Evolutionary conservation across 2,797 vertebrate genomes (phyloP), one percentile per base, ranked within the genome.

Genomic region (Telmatherina bonti): DNA sequence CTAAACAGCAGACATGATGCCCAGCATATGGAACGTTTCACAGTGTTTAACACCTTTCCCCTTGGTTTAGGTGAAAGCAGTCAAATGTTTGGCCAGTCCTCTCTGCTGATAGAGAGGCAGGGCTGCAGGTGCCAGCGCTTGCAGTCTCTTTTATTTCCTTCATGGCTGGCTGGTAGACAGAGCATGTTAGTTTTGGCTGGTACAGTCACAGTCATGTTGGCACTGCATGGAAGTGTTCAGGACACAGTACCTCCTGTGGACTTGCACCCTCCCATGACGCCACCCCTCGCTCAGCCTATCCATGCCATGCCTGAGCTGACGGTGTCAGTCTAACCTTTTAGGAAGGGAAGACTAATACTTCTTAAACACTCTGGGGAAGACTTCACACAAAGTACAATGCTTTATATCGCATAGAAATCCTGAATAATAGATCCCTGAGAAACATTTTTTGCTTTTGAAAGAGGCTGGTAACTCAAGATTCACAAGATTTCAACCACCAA

Each of bases 161-260:
- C 68, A 85, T 27, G 72, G 72, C 66, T 67, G 73, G 68, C 83
- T 79, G 84, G 71, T 78, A 86, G 81, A 87, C 74, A 7, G 35
- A 59, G 64, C 67, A 62, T 91, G 91, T 92, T 93, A 85, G 79
- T 88, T 91, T 91, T 91, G 90, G 91, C 90, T 68, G 64, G 81
- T 72, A 27, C 66, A 56, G 78, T 81, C 80, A 52, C 85, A 67
- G 56, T 84, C 86, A 76, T 81, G 61, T 89, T 89, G 73, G 82
- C 87, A 73, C 65, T 27, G 74, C 75, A 78, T 85, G 77, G 70
- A 80, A 77, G 77, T 76, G 73, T 66, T 84, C 62, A 81, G 82
- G 84, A 87, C 80, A 76, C 79, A 65, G 73, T 63, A 57, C 78
- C 85, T 81, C 84, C 76, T 81, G 85, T 88, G 64, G 49, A 72